Base-by-base conservation (phyloP, 2,797 vertebrate species). In the Sandelia bainsii region DNA sequence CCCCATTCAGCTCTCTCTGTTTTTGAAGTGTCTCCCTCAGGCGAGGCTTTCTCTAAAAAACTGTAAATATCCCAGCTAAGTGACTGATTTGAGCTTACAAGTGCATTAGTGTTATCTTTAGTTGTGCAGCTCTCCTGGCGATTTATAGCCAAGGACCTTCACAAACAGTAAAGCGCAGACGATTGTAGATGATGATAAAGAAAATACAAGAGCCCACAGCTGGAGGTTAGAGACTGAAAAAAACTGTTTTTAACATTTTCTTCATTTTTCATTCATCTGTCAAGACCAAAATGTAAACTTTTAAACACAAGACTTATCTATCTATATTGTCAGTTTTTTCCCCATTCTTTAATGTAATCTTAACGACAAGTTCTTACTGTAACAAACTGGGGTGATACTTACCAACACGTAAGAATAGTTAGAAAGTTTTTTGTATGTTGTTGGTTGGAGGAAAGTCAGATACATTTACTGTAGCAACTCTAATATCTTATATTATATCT, bases 31-130 rank as follows among this genome's bases (percentile, higher is more conserved):
- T 79, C 84, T 83, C 77, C 71, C 73, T 72, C 44, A 72, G 72
- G 53, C 48, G 3, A 71, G 45, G 73, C 62, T 71, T 83, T 85
- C 72, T 79, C 25, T 42, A 62, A 49, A 82, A 82, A 84, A 81
- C 66, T 83, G 82, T 85, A 87, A 87, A 90, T 86, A 85, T 83
- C 62, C 58, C 54, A 4, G 76, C 75, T 84, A 90, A 89, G 88
- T 85, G 86, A 80, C 77, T 81, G 69, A 61, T 74, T 81, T 59
- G 77, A 87, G 83, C 75, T 82, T 54, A 71, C 62, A 65, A 85
- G 86, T 90, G 72, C 87, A 85, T 86, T 87, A 88, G 54, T 3
- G 70, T 87, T 90, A 87, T 90, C 84, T 86, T 54, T 50, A 80
- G 75, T 59, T 71, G 68, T 60, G 77, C 58, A 63, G 82, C 77